phyloP scores from a whole-genome alignment of 2,888 invertebrate genomes.

The Macrosiphum euphorbiae region DNA sequence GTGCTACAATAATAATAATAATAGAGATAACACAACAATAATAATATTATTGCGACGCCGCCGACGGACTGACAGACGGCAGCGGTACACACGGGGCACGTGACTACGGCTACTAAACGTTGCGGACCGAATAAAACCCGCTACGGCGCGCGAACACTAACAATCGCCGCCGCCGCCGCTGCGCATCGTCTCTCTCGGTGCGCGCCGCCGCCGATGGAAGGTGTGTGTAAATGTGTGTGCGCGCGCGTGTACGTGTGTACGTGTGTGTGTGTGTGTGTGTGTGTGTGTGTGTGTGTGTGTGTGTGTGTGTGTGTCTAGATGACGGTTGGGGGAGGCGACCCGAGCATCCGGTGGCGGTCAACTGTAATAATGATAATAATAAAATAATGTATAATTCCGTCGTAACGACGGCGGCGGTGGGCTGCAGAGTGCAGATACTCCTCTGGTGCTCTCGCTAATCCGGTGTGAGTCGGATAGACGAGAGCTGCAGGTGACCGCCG shows the following conservation, averaged over 20 bases:
- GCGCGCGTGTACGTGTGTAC: background rate
- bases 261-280: background rate
- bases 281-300: background rate
- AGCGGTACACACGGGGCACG: constrained; percentile 25
- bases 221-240: background rate
- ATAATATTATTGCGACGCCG: background rate
- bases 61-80: background rate
- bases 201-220: constrained; percentile 26
- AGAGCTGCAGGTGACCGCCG: background rate
- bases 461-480: background rate
- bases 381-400: constrained; percentile 24
- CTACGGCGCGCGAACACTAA: constrained; percentile 46
- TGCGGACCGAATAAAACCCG: constrained; percentile 48
- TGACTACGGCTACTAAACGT: constrained; percentile 54
- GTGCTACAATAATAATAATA: background rate
- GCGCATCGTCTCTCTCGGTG: constrained; percentile 28
- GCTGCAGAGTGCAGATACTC: constrained; percentile 5
- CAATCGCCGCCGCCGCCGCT: constrained; percentile 36
- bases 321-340: background rate
- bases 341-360: constrained; percentile 53
- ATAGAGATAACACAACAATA: background rate
- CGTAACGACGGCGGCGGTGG: background rate
- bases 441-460: background rate
- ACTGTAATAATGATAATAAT: constrained; percentile 46
- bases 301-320: no score